Evolutionary conservation across 2,113 vertebrate genomes (phyloP).

Genomic region (Fulmarus glacialis): DNA sequence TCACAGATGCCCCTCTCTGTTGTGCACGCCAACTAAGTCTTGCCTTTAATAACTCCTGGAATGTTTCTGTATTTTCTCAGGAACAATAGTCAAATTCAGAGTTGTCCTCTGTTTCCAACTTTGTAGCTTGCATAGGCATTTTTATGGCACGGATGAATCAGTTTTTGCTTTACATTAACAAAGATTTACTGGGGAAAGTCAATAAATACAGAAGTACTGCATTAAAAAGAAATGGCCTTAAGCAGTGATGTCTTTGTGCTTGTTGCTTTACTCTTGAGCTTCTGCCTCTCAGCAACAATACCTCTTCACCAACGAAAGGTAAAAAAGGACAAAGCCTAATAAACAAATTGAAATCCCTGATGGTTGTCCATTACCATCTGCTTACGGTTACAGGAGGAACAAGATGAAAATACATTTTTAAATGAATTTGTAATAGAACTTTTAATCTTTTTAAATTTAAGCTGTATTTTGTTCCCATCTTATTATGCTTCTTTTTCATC

Average conservation of each 20-base stretch:
- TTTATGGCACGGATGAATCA: not conserved
- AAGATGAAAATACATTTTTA: not conserved
- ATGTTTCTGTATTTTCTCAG: not conserved
- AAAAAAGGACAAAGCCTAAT: not conserved
- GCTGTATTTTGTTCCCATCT: not conserved
- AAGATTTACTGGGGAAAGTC: not conserved
- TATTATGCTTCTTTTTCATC: not conserved
- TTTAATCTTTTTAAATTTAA: not conserved
- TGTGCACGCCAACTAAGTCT: not conserved
- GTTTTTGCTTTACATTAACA: not conserved
- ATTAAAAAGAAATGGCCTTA: not conserved
- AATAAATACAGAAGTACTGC: not conserved
- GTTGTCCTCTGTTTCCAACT: not conserved
- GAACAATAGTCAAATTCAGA: not conserved
- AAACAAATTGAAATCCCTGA: not conserved
- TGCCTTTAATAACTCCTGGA: not conserved
- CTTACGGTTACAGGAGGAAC: not conserved
- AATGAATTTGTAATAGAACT: not conserved
- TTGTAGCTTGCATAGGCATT: not conserved
- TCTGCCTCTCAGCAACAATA: not conserved
- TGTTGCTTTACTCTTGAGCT: not conserved
- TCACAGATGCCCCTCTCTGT: not conserved
- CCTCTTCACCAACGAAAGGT: not conserved
- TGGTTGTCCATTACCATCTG: not conserved
- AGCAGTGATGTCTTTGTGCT: not conserved